These are phyloP conservation scores for Neelides sp. DNA, from an alignment of 1,140 invertebrate genomes.

Conservation along the genomic window DNA sequence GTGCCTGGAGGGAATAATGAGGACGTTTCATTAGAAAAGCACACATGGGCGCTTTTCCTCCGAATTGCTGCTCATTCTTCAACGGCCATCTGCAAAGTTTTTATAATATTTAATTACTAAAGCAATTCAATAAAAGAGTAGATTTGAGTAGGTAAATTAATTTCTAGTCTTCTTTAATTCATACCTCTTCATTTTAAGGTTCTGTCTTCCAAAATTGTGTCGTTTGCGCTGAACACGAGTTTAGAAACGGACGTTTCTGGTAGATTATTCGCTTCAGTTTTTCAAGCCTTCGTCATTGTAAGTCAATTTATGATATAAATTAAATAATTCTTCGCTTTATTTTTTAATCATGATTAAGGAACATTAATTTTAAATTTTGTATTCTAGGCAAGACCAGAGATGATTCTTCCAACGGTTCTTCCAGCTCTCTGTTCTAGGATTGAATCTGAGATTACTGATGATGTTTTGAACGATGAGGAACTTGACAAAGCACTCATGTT, in stretches of 20 bases:
- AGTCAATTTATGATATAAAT: too few species aligned
- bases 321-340: background rate
- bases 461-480: slow-evolving; percentile 54
- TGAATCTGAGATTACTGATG: slow-evolving; percentile 43
- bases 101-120: slow-evolving; percentile 5
- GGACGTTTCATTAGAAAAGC: slow-evolving; percentile 23
- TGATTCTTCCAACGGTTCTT: slow-evolving; percentile 56
- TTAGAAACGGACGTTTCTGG: slow-evolving; percentile 72
- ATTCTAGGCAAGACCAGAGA: slow-evolving; percentile 43
- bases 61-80: slow-evolving; percentile 52
- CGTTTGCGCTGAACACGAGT: slow-evolving; percentile 57
- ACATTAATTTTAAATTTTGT: too few species aligned
- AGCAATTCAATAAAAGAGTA: too few species aligned
- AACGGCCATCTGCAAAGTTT: slow-evolving; percentile 45
- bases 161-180: background rate
- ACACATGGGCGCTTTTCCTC: slow-evolving; percentile 50
- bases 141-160: too few species aligned
- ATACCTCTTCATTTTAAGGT: slow-evolving; percentile 42
- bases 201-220: slow-evolving; percentile 57
- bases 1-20: slow-evolving; percentile 10
- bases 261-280: slow-evolving; percentile 55
- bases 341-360: slow-evolving; percentile 5
- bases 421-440: slow-evolving; percentile 54
- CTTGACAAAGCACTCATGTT: slow-evolving; percentile 67
- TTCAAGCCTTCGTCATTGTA: slow-evolving; percentile 54